These are phyloP conservation scores for Acleris literana DNA, from an alignment of 2,888 invertebrate species.

Conservation along the genomic window DNA sequence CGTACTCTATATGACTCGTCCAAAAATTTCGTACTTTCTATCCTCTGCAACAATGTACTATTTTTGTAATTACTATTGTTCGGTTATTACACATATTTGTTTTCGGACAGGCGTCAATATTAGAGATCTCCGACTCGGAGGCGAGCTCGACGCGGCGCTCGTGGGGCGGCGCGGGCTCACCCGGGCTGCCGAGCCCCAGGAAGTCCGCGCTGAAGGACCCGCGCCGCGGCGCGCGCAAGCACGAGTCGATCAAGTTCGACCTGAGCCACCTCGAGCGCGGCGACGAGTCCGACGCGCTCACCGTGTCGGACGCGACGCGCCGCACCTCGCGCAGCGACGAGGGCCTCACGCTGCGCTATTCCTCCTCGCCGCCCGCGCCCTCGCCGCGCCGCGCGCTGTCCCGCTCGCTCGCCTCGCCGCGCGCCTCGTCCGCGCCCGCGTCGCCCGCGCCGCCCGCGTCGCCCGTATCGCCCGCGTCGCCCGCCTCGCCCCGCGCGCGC, in stretches of 20 bases:
- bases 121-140: constrained; percentile 53
- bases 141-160: constrained; percentile 39
- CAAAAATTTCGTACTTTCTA: too few relatives aligned
- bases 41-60: too few relatives aligned
- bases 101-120: constrained; percentile 47
- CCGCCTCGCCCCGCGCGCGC: not conserved
- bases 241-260: constrained; percentile 74
- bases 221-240: constrained; percentile 53
- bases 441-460: constrained; percentile 38
- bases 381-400: not conserved
- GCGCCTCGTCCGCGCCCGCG: constrained; percentile 52
- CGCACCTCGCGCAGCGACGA: constrained; percentile 40
- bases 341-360: constrained; percentile 47
- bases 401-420: constrained; percentile 30
- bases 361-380: constrained; percentile 23
- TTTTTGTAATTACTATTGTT: too few relatives aligned
- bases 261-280: constrained; percentile 63
- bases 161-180: constrained; percentile 41
- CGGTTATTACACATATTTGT: too few relatives aligned
- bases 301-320: constrained; percentile 36
- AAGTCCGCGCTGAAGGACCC: constrained; percentile 71
- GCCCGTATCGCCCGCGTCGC: constrained; percentile 14
- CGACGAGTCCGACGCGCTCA: constrained; percentile 44
- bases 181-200: constrained; percentile 48
- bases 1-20: too few relatives aligned